Conservation (phyloP, 2,113 vertebrate genomes). For the Cettia cetti region DNA sequence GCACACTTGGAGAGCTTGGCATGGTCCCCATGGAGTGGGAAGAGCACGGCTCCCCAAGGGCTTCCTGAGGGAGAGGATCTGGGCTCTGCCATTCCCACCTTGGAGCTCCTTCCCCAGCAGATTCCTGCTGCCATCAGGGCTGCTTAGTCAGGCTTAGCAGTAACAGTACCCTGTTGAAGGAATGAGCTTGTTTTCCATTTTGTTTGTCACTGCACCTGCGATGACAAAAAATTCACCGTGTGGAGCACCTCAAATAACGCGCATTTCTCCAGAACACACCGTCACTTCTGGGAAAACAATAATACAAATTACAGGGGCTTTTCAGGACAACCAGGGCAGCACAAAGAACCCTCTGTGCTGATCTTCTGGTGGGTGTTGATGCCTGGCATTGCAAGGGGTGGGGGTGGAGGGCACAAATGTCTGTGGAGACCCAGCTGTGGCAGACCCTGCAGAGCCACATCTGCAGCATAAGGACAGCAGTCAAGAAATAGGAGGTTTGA, state of each 20-base stretch:
- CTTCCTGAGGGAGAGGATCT: background rate
- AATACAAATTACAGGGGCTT: background rate
- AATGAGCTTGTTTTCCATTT: constrained; percentile 7
- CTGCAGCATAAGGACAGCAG: background rate
- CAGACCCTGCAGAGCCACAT: background rate
- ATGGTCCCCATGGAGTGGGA: accelerated
- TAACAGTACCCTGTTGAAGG: background rate
- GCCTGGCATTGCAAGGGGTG: background rate
- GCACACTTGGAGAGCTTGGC: background rate
- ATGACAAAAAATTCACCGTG: background rate
- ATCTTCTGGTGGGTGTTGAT: background rate
- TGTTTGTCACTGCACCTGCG: accelerated
- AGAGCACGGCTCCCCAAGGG: accelerated
- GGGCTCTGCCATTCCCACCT: background rate
- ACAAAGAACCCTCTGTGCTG: background rate
- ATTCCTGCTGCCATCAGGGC: background rate
- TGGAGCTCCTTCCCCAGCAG: background rate
- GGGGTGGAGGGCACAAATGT: accelerated
- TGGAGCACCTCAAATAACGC: background rate
- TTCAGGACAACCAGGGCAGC: background rate
- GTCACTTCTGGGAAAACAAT: background rate
- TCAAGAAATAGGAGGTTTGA: accelerated
- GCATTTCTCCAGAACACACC: background rate
- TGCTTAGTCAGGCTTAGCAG: background rate
- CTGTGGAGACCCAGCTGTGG: accelerated